These are phyloP conservation scores for Gnathonemus longibarbis DNA, from an alignment of 2,113 vertebrate genomes.

Conservation along the genomic window DNA sequence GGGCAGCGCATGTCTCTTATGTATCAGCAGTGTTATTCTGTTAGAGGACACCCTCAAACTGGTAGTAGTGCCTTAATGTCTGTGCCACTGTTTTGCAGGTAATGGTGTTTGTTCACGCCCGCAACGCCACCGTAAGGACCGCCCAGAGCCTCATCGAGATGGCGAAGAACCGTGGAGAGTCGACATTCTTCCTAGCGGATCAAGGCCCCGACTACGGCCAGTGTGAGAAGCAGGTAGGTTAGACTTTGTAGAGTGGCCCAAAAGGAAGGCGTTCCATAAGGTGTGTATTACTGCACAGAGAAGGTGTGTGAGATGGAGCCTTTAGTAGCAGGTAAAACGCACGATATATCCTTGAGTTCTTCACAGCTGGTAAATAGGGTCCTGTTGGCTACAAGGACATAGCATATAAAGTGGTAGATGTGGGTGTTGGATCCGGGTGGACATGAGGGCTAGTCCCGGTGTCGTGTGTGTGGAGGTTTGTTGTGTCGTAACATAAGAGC, in stretches of 20 bases:
- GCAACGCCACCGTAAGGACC: conserved; percentile 92
- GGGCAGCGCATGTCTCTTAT: background rate
- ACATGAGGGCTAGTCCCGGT: background rate
- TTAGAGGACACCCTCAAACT: background rate
- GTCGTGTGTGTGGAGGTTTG: background rate
- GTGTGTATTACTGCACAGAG: background rate
- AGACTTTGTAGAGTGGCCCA: too few relatives aligned
- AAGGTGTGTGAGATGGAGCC: background rate
- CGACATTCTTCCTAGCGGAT: conserved; percentile 71
- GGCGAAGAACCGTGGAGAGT: conserved; percentile 87
- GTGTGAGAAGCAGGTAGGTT: conserved; percentile 83
- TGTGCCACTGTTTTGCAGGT: conserved; percentile 62
- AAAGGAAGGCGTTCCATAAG: background rate
- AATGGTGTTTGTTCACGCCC: conserved; percentile 97
- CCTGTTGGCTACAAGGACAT: background rate
- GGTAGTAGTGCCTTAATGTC: background rate
- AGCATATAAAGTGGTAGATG: background rate
- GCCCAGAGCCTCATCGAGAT: conserved; percentile 86
- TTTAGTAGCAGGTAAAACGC: background rate
- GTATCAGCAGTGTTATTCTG: background rate
- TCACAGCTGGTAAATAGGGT: background rate
- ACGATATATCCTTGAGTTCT: background rate
- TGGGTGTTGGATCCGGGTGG: background rate
- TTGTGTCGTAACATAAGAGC: background rate
- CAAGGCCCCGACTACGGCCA: conserved; percentile 85